Conservation (phyloP, 2,888 invertebrate genomes). For the Troglohyphantes excavatus region DNA sequence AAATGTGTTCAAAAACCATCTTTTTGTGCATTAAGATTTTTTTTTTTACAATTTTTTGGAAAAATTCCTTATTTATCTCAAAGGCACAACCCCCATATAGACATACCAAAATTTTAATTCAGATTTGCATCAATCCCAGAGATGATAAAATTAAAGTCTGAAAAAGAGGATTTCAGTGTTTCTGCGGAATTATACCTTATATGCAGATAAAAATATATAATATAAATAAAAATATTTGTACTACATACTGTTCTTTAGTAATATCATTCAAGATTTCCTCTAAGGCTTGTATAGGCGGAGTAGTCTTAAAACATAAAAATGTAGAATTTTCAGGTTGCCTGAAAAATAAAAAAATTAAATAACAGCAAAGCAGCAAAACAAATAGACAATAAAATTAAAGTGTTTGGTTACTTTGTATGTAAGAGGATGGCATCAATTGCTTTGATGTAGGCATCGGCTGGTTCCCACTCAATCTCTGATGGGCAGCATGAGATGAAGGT, state of each 20-base stretch:
- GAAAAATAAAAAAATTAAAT: not conserved
- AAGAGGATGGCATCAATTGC: conserved; percentile 49
- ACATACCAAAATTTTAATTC: no score
- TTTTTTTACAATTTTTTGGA: no score
- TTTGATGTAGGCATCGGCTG: conserved; percentile 70
- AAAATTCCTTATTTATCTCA: no score
- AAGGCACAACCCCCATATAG: no score
- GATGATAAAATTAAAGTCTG: no score
- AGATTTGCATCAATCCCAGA: no score
- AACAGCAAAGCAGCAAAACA: not conserved
- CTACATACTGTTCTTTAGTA: conserved; percentile 59
- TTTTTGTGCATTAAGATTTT: no score
- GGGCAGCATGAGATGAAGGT: conserved; percentile 69
- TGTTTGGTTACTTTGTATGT: conserved; percentile 52
- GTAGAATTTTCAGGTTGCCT: conserved; percentile 34
- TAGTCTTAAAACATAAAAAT: conserved; percentile 19
- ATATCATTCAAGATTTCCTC: conserved; percentile 65
- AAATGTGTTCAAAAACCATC: no score
- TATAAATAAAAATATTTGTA: no score
- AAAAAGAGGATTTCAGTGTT: no score
- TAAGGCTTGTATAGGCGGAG: conserved; percentile 42
- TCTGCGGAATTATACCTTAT: no score
- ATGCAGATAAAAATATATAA: no score
- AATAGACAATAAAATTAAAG: not conserved
- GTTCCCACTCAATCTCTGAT: conserved; percentile 65